A percentile compares a stretch with the other conserved stretches of the same genome.
Conservation (phyloP, 2,888 invertebrate genomes). For the Lathronympha strigana region DNA sequence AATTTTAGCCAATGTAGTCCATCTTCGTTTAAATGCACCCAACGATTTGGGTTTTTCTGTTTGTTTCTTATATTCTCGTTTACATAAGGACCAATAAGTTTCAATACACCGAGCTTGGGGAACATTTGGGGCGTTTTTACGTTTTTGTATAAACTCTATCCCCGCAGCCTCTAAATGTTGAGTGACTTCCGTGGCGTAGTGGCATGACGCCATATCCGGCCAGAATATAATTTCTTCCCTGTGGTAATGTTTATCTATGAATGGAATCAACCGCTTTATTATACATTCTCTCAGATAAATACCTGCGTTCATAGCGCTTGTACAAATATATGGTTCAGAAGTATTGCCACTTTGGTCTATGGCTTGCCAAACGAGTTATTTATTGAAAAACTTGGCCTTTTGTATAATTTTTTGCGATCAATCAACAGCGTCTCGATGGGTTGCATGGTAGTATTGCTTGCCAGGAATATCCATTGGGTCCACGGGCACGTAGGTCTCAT, state of each 20-base stretch:
- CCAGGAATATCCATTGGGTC: neutral
- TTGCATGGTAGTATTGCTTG: neutral
- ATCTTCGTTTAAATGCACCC: neutral
- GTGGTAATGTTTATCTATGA: neutral
- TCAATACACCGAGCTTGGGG: neutral
- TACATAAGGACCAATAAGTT: slow-evolving; percentile 4
- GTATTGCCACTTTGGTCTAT: neutral
- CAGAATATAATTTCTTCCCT: neutral
- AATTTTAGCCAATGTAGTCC: slow-evolving; percentile 4
- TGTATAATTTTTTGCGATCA: neutral
- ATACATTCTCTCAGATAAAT: slow-evolving; percentile 2
- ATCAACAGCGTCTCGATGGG: neutral
- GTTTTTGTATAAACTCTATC: slow-evolving; percentile 3
- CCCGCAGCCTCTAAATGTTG: slow-evolving; percentile 1
- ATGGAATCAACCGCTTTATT: neutral
- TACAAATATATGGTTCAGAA: neutral
- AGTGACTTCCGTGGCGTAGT: neutral
- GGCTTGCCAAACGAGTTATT: neutral
- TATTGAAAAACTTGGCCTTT: neutral
- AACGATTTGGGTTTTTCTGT: slow-evolving; percentile 6
- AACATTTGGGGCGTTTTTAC: slow-evolving; percentile 15
- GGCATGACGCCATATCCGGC: slow-evolving; percentile 8
- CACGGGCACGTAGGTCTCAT: neutral
- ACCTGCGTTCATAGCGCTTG: neutral
- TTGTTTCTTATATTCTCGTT: slow-evolving; percentile 9